Evolutionary conservation across 2,888 invertebrate species (phyloP).

Genomic region (Eristalis pertinax): DNA sequence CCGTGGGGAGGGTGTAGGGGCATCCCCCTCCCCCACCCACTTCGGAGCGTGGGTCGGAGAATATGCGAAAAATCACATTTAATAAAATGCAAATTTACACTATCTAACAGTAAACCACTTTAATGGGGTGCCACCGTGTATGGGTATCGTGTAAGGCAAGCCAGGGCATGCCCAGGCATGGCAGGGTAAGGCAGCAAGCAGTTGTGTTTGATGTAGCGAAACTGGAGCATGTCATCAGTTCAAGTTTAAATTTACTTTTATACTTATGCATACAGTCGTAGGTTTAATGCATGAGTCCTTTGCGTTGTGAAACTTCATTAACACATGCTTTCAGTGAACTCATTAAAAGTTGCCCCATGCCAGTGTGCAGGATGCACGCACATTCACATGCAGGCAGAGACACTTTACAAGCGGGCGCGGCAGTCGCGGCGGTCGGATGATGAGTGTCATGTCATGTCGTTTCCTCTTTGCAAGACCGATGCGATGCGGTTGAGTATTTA

Average conservation of each 20-base stretch:
- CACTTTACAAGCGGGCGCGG: neutral
- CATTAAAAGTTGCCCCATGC: conserved; percentile 70
- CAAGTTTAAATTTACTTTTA: conserved; percentile 69
- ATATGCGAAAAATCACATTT: conserved; percentile 54
- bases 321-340: conserved; percentile 72
- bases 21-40: neutral
- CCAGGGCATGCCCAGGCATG: neutral
- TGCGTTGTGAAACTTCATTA: conserved; percentile 67
- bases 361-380: conserved; percentile 1
- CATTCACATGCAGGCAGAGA: conserved; percentile 1
- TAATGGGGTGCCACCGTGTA: conserved; percentile 52
- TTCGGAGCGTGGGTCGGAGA: neutral
- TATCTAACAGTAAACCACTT: conserved; percentile 62
- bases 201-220: conserved; percentile 61
- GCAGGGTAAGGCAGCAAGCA: neutral
- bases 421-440: neutral
- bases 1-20: neutral
- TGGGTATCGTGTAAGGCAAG: neutral
- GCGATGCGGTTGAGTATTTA: conserved; percentile 32
- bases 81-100: conserved; percentile 65
- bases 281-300: conserved; percentile 64
- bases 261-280: conserved; percentile 59
- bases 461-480: conserved; percentile 9
- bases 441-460: conserved; percentile 6
- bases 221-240: conserved; percentile 72